Base-by-base conservation (phyloP, 1,140 invertebrate species). In the Eurosta solidaginis region DNA sequence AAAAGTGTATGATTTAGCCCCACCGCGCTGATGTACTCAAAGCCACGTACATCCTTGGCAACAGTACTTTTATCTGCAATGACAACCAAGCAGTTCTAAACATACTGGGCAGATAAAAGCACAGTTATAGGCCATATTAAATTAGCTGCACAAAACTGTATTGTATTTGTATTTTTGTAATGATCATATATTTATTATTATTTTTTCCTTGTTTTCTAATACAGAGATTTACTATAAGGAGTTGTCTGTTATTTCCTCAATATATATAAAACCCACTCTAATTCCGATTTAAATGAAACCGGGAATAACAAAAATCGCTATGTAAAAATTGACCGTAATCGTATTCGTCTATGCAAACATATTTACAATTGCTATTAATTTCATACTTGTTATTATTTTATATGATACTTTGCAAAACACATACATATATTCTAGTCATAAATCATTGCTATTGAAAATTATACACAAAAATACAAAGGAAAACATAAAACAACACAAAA, bases 311-410 rank as follows among this genome's bases (percentile, higher is more conserved):
- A 54, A 20, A 54, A 25, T 17, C 0, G 33, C 12, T 33, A 7
- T 68, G 17, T 68, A 68, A 29, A 68, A 68, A 68, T 68, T 68
- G 59, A 68, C 36, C 22, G 40, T 68, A 68, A 2, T 59, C 29
- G 27, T n/a, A 29, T 54, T 59, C 27, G 33, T 68, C 36, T 68
- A 42, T 40, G 33, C 59, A 68, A 40, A 68, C 33, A 68, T 36
- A 42, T 68, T 68, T 68, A 68, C 10, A 68, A 40, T 59, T 68
- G 59, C 59, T 68, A 68, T 68, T 68, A 68, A 68, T 68, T 68
- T 40, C n/a, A n/a, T n/a, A 68, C 40, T 20, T 68, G 59, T 40
- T 68, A 17, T 68, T 68, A 25, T 68, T 68, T 68, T 68, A 68
- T 68, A 68, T 68, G 33, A 29, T 68, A 29, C 36, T 68, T 68